phyloP scores from a whole-genome alignment of 2,797 vertebrate genomes.

The Astyanax mexicanus region DNA sequence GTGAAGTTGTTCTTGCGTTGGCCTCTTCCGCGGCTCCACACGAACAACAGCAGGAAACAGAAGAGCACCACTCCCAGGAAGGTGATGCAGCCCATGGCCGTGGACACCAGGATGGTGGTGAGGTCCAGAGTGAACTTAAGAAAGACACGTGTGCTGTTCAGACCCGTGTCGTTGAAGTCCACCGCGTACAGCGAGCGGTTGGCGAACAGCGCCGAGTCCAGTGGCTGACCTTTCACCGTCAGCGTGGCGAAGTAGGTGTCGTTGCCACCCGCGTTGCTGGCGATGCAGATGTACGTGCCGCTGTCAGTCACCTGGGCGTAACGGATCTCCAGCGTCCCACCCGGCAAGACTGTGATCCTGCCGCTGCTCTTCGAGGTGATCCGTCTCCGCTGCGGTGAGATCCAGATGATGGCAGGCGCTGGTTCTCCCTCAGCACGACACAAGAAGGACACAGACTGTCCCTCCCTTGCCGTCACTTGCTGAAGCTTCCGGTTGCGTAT shows the following conservation, averaged over 20 bases:
- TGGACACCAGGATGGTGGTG: slow-evolving; percentile 97
- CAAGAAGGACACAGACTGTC: slow-evolving; percentile 88
- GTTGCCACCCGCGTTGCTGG: slow-evolving; percentile 95
- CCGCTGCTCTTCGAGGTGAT: slow-evolving; percentile 86
- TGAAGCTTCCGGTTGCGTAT: slow-evolving; percentile 94
- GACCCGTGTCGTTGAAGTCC: slow-evolving; percentile 88
- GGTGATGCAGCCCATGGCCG: slow-evolving; percentile 98
- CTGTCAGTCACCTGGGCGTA: slow-evolving; percentile 92
- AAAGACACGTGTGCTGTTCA: slow-evolving; percentile 91
- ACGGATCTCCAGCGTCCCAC: slow-evolving; percentile 92
- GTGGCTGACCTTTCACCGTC: slow-evolving; percentile 81
- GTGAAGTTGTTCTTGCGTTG: slow-evolving; percentile 98
- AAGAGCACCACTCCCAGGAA: slow-evolving; percentile 98
- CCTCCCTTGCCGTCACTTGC: slow-evolving; percentile 85
- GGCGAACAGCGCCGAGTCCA: slow-evolving; percentile 77
- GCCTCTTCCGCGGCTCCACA: slow-evolving; percentile 96
- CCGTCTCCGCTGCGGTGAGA: slow-evolving; percentile 90
- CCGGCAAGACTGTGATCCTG: slow-evolving; percentile 84
- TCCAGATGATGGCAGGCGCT: slow-evolving; percentile 89
- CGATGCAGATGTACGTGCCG: slow-evolving; percentile 97
- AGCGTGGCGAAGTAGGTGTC: slow-evolving; percentile 97
- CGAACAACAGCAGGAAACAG: slow-evolving; percentile 97
- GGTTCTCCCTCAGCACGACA: slow-evolving; percentile 96
- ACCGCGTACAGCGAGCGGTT: slow-evolving; percentile 86
- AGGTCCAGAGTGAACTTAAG: slow-evolving; percentile 95